phyloP scores from a whole-genome alignment of 2,797 vertebrate genomes.

The Jordanella pulchra region DNA sequence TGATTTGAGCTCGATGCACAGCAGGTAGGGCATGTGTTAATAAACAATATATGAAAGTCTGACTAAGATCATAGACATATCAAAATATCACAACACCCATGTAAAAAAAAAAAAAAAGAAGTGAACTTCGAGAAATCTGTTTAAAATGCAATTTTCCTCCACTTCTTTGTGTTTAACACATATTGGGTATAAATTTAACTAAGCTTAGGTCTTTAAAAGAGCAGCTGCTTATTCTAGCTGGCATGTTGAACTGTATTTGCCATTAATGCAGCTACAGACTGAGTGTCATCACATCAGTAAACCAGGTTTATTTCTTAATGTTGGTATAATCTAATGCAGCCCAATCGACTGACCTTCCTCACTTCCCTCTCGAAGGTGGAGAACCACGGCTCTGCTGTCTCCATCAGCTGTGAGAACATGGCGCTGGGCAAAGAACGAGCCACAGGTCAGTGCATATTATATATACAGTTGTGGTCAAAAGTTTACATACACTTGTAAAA shows the following conservation, averaged over 20 bases:
- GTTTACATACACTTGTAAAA: too few relatives aligned
- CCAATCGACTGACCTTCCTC: constrained; percentile 85
- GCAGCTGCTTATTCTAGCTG: not conserved
- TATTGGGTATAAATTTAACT: too few relatives aligned
- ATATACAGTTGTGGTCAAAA: too few relatives aligned
- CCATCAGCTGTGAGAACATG: constrained; percentile 96
- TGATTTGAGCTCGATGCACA: too few relatives aligned
- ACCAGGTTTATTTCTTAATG: not conserved
- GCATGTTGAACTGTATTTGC: not conserved
- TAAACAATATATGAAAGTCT: too few relatives aligned
- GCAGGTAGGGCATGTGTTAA: too few relatives aligned
- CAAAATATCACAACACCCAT: too few relatives aligned
- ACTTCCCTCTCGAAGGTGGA: constrained; percentile 94
- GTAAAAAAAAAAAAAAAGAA: not conserved
- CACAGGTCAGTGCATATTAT: not conserved
- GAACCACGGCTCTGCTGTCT: constrained; percentile 98
- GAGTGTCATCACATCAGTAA: not conserved
- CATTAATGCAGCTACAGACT: constrained; percentile 19
- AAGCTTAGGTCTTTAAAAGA: too few relatives aligned
- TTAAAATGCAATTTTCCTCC: not conserved
- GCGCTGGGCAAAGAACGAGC: constrained; percentile 75
- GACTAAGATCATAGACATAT: too few relatives aligned
- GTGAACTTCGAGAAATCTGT: too few relatives aligned
- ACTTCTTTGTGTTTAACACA: not conserved
- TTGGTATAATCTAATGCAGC: not conserved